Evolutionary conservation across 1,140 invertebrate species (phyloP).

Genomic region (Orchesella cincta): DNA sequence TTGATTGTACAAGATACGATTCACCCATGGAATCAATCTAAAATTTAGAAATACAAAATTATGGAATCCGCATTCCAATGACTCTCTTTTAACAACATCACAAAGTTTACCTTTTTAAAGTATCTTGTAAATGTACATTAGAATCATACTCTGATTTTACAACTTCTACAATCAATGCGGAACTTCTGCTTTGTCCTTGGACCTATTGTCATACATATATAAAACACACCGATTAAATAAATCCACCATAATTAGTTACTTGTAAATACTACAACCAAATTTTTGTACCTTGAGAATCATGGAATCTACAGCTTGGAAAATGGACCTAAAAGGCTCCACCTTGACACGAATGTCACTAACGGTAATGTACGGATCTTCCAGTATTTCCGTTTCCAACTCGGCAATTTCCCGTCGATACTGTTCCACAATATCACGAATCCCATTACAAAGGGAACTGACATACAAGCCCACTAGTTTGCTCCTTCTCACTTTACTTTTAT

Average conservation of each 20-base stretch:
- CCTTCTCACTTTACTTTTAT: background rate
- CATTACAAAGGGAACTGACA: slow-evolving; percentile 42
- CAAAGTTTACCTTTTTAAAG: slow-evolving; percentile 32
- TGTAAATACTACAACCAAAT: background rate
- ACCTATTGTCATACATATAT: too few relatives aligned
- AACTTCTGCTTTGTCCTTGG: slow-evolving; percentile 37
- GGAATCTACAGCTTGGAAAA: slow-evolving; percentile 35
- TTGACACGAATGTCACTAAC: slow-evolving; percentile 35
- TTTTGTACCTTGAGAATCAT: slow-evolving; percentile 39
- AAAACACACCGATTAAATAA: too few relatives aligned
- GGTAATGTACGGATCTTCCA: slow-evolving; percentile 43
- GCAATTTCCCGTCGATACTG: slow-evolving; percentile 37
- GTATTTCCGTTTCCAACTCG: slow-evolving; percentile 40
- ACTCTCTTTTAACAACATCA: background rate
- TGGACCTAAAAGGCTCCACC: slow-evolving; percentile 30
- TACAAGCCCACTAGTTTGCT: slow-evolving; percentile 28
- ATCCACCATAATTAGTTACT: too few relatives aligned
- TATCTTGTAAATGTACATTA: slow-evolving; percentile 44
- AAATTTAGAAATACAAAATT: background rate
- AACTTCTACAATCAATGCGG: slow-evolving; percentile 41
- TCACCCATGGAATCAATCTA: slow-evolving; percentile 42
- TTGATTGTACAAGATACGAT: slow-evolving; percentile 45
- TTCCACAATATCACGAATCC: slow-evolving; percentile 39
- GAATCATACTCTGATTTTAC: slow-evolving; percentile 44
- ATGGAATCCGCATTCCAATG: background rate